phyloP scores from a whole-genome alignment of 2,113 vertebrate genomes.

The Pyrgilauda ruficollis region DNA sequence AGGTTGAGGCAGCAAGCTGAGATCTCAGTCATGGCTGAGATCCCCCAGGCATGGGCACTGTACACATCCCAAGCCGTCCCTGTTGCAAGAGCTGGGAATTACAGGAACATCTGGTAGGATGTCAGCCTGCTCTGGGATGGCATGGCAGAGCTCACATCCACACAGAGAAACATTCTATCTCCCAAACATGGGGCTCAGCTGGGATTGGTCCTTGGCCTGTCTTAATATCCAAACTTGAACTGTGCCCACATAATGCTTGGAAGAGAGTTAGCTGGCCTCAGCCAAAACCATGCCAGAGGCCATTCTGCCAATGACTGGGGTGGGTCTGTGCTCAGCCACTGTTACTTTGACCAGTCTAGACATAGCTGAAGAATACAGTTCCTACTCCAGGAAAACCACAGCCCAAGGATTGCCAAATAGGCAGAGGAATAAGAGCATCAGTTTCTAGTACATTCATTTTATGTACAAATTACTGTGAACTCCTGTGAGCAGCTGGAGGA shows the following conservation, averaged over 20 bases:
- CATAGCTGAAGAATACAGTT: neutral
- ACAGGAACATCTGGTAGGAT: neutral
- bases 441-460: neutral
- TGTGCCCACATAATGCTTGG: neutral
- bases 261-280: neutral
- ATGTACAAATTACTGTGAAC: neutral
- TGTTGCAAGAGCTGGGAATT: neutral
- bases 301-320: neutral
- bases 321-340: neutral
- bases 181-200: neutral
- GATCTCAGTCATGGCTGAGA: neutral
- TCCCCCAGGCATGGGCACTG: neutral
- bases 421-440: neutral
- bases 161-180: neutral
- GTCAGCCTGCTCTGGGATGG: neutral
- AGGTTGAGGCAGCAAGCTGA: neutral
- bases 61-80: neutral
- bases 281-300: neutral
- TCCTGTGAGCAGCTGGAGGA: neutral
- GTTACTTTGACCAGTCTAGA: neutral
- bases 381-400: conserved; percentile 2
- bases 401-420: neutral
- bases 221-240: neutral
- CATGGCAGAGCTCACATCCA: neutral
- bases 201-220: neutral